A percentile compares a stretch with the other conserved stretches of the same genome.
Conservation (phyloP, 2,797 vertebrate genomes). For the Pitangus sulphuratus region DNA sequence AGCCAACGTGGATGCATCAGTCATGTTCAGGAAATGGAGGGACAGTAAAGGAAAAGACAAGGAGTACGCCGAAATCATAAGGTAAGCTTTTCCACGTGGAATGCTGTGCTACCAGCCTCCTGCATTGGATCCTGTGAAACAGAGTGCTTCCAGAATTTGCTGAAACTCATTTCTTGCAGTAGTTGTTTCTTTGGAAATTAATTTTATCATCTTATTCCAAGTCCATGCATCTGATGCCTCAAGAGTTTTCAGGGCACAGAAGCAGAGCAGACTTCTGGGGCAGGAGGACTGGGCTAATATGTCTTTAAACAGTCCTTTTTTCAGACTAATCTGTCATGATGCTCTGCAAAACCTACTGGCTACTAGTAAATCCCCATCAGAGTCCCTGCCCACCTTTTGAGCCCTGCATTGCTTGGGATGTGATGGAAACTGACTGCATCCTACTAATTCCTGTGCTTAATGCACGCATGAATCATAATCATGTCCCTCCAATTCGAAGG, state of each 20-base stretch:
- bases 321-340: background rate
- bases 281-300: background rate
- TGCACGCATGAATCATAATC: background rate
- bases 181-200: background rate
- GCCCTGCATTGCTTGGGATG: background rate
- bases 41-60: constrained; percentile 99
- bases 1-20: constrained; percentile 95
- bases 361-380: background rate
- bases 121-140: background rate
- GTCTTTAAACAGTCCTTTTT: background rate
- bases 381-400: background rate
- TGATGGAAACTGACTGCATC: background rate
- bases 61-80: constrained; percentile 97
- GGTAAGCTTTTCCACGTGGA: constrained; percentile 71
- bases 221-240: background rate
- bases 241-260: background rate
- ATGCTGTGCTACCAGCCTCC: background rate
- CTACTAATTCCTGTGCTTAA: background rate
- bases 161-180: background rate
- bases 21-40: constrained; percentile 99
- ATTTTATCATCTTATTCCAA: background rate
- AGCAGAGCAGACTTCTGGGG: background rate
- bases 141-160: background rate
- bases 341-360: background rate
- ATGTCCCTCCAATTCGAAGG: background rate